Conservation (phyloP, 2,888 invertebrate genomes). For the Ophion obscuratus region DNA sequence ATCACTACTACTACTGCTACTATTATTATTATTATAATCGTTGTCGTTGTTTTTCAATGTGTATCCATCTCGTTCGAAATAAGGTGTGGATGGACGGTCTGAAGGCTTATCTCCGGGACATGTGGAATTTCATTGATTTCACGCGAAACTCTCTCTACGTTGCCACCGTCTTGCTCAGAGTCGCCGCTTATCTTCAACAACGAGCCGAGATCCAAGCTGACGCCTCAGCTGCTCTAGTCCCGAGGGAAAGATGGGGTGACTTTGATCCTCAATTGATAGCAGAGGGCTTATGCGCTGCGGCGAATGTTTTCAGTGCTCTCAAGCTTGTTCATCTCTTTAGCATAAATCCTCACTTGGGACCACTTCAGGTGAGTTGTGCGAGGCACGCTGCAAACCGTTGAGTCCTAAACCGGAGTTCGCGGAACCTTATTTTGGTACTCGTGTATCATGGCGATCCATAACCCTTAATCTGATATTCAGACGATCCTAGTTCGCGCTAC, state of each 20-base stretch:
- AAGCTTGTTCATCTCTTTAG: constrained; percentile 97
- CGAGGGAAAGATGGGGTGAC: constrained; percentile 95
- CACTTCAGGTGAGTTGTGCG: constrained; percentile 87
- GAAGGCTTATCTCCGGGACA: constrained; percentile 93
- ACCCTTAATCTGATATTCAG: no score
- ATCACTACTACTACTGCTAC: background rate
- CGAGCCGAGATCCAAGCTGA: constrained; percentile 88
- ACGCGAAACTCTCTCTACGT: constrained; percentile 95
- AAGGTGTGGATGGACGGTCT: constrained; percentile 94
- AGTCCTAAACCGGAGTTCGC: background rate
- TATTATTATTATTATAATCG: background rate
- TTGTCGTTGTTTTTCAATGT: background rate
- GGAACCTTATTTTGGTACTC: background rate
- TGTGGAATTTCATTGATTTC: constrained; percentile 99
- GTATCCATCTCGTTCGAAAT: background rate
- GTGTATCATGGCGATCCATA: background rate
- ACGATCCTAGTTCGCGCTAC: no score
- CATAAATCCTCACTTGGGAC: constrained; percentile 96
- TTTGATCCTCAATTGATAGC: constrained; percentile 97
- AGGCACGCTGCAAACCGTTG: background rate
- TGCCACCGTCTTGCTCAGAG: constrained; percentile 88
- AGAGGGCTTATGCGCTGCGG: constrained; percentile 96
- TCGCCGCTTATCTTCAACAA: constrained; percentile 92
- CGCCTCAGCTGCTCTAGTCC: constrained; percentile 89
- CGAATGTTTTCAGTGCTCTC: constrained; percentile 96